Percentiles rank a stretch among this genome's conserved stretches.
Evolutionary conservation across 2,888 invertebrate species (phyloP).

Genomic region (Lasioglossum villosulum): DNA sequence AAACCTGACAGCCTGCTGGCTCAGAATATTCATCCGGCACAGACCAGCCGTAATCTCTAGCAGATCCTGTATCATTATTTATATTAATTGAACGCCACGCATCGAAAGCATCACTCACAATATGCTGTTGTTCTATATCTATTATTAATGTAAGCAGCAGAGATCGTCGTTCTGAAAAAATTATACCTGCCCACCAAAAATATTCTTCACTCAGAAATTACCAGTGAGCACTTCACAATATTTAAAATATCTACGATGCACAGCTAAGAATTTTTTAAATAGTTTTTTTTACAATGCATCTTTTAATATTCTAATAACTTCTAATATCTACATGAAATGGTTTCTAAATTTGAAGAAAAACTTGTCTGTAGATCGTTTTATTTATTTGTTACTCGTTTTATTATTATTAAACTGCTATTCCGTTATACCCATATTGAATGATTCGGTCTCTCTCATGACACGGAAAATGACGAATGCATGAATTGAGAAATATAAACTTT

Average conservation of each 20-base stretch:
- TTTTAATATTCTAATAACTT: not conserved
- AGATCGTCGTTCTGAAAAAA: not conserved
- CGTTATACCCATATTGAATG: not conserved
- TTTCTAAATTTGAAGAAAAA: not conserved
- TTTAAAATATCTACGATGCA: no score
- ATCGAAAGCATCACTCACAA: not conserved
- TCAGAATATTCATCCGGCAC: constrained; percentile 66
- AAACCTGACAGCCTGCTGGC: constrained; percentile 69
- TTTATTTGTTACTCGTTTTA: not conserved
- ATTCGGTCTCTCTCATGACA: not conserved
- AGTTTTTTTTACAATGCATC: not conserved
- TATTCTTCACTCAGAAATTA: not conserved
- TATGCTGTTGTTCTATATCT: not conserved
- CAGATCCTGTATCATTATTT: constrained; percentile 59
- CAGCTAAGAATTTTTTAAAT: not conserved
- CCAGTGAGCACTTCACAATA: no score
- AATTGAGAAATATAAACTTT: not conserved
- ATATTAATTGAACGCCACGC: constrained; percentile 32
- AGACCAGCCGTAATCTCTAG: constrained; percentile 53
- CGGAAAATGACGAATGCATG: not conserved
- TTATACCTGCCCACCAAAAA: not conserved
- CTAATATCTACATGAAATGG: not conserved
- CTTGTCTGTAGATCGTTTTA: not conserved
- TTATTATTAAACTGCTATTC: not conserved
- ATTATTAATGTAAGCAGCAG: not conserved